Evolutionary conservation across 2,797 vertebrate species (phyloP).

Genomic region (Lagodon rhomboides): DNA sequence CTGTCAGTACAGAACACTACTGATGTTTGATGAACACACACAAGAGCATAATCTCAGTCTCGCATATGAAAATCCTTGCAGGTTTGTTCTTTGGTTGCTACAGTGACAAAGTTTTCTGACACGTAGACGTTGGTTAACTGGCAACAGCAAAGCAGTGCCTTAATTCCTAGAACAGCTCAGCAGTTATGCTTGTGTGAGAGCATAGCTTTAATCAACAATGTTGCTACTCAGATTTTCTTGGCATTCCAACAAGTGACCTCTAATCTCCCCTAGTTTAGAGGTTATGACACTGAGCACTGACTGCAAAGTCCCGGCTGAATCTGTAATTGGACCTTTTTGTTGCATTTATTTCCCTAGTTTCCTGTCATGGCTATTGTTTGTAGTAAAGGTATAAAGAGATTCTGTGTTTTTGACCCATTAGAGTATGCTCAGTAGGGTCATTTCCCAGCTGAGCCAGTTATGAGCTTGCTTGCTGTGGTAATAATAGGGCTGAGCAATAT

Average conservation of each 20-base stretch:
- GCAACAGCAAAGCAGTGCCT: neutral
- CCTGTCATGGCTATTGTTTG: neutral
- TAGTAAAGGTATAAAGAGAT: no score
- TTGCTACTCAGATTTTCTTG: neutral
- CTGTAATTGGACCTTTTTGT: neutral
- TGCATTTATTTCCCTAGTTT: neutral
- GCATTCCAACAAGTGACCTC: neutral
- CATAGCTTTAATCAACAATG: neutral
- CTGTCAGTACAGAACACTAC: constrained; percentile 1
- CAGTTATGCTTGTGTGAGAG: neutral
- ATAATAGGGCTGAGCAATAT: no score
- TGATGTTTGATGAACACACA: constrained; percentile 33
- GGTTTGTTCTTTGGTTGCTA: neutral
- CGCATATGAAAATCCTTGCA: neutral
- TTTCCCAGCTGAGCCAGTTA: no score
- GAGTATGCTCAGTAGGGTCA: neutral
- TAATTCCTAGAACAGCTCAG: neutral
- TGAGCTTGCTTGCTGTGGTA: no score
- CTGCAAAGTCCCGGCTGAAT: neutral
- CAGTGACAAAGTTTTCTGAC: neutral
- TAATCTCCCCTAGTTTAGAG: neutral
- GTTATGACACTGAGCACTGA: neutral
- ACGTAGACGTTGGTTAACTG: neutral
- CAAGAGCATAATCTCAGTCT: neutral
- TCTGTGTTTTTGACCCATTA: neutral